Evolutionary conservation across 1,140 invertebrate species (phyloP), one percentile per base, ranked within the genome.

Genomic region (Drosophila cardini): DNA sequence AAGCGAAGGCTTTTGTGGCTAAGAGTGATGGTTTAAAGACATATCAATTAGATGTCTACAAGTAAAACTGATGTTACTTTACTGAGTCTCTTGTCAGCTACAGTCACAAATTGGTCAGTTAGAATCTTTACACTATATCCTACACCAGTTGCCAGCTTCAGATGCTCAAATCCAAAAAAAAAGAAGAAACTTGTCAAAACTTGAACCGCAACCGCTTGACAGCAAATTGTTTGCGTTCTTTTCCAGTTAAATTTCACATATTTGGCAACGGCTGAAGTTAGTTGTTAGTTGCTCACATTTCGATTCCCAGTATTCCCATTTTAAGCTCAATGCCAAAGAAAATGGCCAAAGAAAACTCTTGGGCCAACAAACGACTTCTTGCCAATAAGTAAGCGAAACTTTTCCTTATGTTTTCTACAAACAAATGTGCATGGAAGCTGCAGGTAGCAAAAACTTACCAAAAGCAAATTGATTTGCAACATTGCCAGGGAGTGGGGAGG

Each of bases 401-500:
- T 86, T 73, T 75, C 56, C 77, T 76, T 80, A 85, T 84, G 77
- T 75, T 81, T 78, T 85, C 70, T 45, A 57, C 82, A 86, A 86
- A 78, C 82, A 86, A 85, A 81, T 85, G 57, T 70, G 73, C 74
- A 65, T 52, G 38, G 60, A 73, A 72, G 75, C 64, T 62, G 61
- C 64, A 77, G 74, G 73, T 77, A 75, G 72, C 83, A 73, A 82
- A 86, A 82, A 83, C 67, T 81, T 73, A 46, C 21, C 63, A 62
- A 87, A 87, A 80, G 67, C 68, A 86, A 85, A 85, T 85, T 85
- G 78, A 86, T 85, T 86, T 82, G 78, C 67, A 78, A 72, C 74
- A 84, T 68, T 78, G 61, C 69, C 36, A n/a, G n/a, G 40, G 55
- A 2, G 8, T 9, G 55, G 11, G 26, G 15, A 21, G 1, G 9